Evolutionary conservation across 2,888 invertebrate genomes (phyloP).

Genomic region (Epistrophella euchroma): DNA sequence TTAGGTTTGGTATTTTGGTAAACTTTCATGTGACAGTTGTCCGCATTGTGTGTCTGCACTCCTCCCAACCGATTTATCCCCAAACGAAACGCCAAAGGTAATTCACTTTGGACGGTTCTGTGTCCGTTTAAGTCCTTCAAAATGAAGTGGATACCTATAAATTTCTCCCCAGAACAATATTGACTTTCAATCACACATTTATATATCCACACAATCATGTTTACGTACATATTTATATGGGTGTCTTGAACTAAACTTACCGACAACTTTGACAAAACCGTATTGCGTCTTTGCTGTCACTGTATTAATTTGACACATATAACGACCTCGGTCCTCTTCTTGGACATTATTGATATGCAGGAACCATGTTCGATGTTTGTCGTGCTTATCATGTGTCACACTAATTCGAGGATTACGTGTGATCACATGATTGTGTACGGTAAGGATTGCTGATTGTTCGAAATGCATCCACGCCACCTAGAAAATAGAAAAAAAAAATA

Average conservation of each 20-base stretch:
- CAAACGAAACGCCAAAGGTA: constrained; percentile 13
- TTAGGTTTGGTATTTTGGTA: constrained; percentile 69
- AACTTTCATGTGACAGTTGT: constrained; percentile 69
- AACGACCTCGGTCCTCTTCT: constrained; percentile 95
- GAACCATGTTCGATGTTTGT: constrained; percentile 93
- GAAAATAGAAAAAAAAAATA: constrained; percentile 54
- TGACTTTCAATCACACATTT: constrained; percentile 55
- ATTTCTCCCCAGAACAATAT: constrained; percentile 29
- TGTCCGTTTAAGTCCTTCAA: constrained; percentile 34
- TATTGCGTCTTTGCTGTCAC: constrained; percentile 96
- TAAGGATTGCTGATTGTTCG: constrained; percentile 96
- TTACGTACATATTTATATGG: background rate
- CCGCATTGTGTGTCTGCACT: constrained; percentile 17
- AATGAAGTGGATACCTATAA: constrained; percentile 36
- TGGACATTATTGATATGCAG: constrained; percentile 96
- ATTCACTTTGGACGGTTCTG: constrained; percentile 31
- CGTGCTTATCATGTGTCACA: constrained; percentile 94
- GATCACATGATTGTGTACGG: constrained; percentile 97
- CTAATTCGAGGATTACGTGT: constrained; percentile 96
- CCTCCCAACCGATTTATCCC: background rate
- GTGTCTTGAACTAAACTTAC: constrained; percentile 88
- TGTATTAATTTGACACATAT: constrained; percentile 98
- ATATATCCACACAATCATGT: background rate
- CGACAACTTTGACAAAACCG: constrained; percentile 95
- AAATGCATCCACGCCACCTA: constrained; percentile 99